Evolutionary conservation across 2,797 vertebrate genomes (phyloP).

Genomic region (Myotis planiceps): DNA sequence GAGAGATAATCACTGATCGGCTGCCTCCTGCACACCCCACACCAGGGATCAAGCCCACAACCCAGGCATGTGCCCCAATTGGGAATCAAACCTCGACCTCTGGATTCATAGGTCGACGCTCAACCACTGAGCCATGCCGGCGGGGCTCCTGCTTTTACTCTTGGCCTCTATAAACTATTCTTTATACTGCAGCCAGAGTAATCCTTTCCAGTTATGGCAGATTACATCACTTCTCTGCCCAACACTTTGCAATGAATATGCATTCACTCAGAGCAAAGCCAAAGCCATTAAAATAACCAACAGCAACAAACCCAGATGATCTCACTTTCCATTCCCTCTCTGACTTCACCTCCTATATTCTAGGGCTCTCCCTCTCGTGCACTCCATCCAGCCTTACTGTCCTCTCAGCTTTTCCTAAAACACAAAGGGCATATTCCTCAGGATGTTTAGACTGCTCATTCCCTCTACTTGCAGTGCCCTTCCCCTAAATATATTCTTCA

Average conservation of each 20-base stretch:
- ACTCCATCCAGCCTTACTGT: not conserved
- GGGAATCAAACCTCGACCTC: too few species aligned
- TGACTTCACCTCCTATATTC: not conserved
- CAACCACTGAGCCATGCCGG: too few species aligned
- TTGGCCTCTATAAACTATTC: not conserved
- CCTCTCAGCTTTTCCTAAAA: not conserved
- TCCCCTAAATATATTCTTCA: conserved; percentile 12
- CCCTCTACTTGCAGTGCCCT: not conserved
- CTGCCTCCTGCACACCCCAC: too few species aligned
- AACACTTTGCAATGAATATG: not conserved
- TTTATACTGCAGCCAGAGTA: not conserved
- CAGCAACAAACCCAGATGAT: not conserved
- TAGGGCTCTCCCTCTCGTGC: not conserved
- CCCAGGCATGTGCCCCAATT: too few species aligned
- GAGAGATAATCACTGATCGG: too few species aligned
- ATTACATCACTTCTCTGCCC: not conserved
- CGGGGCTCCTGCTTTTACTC: not conserved
- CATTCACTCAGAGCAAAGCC: conserved; percentile 13
- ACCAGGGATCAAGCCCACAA: too few species aligned
- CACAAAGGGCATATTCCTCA: not conserved
- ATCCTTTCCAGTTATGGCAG: not conserved
- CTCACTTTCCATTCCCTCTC: not conserved
- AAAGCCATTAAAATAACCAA: conserved; percentile 1
- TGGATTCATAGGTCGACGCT: too few species aligned
- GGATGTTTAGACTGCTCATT: not conserved